Base-by-base conservation (phyloP, 1,140 invertebrate genomes). In the Bradysia coprophila region DNA sequence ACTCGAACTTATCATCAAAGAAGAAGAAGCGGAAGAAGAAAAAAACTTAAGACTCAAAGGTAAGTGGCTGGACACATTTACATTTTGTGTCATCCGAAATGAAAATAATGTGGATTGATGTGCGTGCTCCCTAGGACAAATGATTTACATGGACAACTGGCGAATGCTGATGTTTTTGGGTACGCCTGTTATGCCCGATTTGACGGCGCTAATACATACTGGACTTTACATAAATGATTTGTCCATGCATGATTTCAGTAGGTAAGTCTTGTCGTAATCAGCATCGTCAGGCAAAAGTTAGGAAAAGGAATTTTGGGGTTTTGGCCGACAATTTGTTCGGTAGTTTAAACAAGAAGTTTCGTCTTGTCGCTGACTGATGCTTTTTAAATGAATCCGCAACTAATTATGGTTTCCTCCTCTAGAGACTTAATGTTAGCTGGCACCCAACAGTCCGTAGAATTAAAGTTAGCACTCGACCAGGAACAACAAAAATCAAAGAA, bases 121-220 rank as follows among this genome's bases (percentile, higher is more conserved):
- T 21, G 19, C 32, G n/a, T 21, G 21, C 36, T 60, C 43, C 66
- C 51, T 53, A 85, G 90, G 91, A 51, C 91, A 96, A 72, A 97
- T 98, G 92, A 81, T 96, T 51, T 94, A 90, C 57, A 93, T 97
- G 86, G 83, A 89, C 45, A 90, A 94, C 51, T 97, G 92, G 93
- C 76, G 85, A 46, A 85, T 90, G 76, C 91, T 97, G 64, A 86
- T 95, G 72, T 97, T 93, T 57, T 66, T 97, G 18, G 91, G 86
- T 13, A 95, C 90, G 1, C 93, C 93, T 0, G 84, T 96, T 45
- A 91, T 96, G 84, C 82, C 86, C 1, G 88, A 92, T 59, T 63
- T 97, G 8, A 82, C 88, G 37, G 80, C 83, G 1, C 71, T 97
- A 49, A 85, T 94, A 32, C 77, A 78, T 21, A 72, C 57, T 0